Evolutionary conservation across 2,888 invertebrate genomes (phyloP).

Genomic region (Lepidochrysops patricia): DNA sequence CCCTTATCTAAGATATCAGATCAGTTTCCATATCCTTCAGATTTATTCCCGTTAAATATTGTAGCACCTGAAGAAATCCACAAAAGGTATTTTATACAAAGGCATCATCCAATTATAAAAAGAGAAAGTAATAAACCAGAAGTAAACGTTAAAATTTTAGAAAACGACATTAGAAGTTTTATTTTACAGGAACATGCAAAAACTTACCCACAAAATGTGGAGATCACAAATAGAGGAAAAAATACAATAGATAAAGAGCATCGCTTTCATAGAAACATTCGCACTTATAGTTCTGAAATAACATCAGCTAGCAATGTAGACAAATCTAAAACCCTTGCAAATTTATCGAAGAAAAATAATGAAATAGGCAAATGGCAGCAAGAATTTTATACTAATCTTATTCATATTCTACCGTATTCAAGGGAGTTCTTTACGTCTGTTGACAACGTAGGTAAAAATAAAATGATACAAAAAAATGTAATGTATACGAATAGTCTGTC

Average conservation of each 20-base stretch:
- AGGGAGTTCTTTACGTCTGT: slow-evolving; percentile 41
- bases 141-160: slow-evolving; percentile 53
- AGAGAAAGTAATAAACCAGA: slow-evolving; percentile 33
- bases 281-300: slow-evolving; percentile 27
- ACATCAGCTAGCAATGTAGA: slow-evolving; percentile 22
- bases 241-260: slow-evolving; percentile 29
- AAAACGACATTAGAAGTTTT: slow-evolving; percentile 41
- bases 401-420: slow-evolving; percentile 49
- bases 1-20: slow-evolving; percentile 47
- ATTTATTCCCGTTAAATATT: slow-evolving; percentile 42
- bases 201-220: slow-evolving; percentile 40
- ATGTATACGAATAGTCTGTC: slow-evolving; percentile 45
- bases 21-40: slow-evolving; percentile 48
- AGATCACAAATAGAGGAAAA: slow-evolving; percentile 46
- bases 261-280: slow-evolving; percentile 39
- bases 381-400: slow-evolving; percentile 33
- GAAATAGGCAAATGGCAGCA: slow-evolving; percentile 15
- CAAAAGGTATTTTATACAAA: slow-evolving; percentile 30
- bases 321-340: slow-evolving; percentile 13
- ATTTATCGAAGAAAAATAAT: background rate
- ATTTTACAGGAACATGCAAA: slow-evolving; percentile 44
- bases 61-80: slow-evolving; percentile 41
- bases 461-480: slow-evolving; percentile 27
- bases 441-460: slow-evolving; percentile 25
- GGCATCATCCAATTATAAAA: slow-evolving; percentile 34